Evolutionary conservation across 2,888 invertebrate genomes (phyloP).

Genomic region (Oegoconia quadripuncta): DNA sequence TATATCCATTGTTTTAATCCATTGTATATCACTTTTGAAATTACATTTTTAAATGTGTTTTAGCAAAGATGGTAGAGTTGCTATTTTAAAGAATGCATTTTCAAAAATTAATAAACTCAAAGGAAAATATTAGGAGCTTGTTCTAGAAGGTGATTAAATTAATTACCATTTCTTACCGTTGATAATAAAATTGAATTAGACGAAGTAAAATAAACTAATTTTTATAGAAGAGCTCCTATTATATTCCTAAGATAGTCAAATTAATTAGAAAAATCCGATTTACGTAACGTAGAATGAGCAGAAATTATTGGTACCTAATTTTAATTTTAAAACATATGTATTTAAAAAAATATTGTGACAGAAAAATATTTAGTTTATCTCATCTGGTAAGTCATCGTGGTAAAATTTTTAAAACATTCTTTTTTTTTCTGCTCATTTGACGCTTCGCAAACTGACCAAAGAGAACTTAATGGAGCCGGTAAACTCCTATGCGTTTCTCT

Average conservation of each 20-base stretch:
- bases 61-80: neutral
- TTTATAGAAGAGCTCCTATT: neutral
- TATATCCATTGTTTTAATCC: conserved; percentile 32
- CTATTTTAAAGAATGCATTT: conserved; percentile 12
- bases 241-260: neutral
- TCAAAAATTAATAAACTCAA: conserved; percentile 17
- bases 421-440: conserved; percentile 17
- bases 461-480: conserved; percentile 65
- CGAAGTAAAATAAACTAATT: neutral
- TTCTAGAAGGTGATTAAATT: too few relatives aligned
- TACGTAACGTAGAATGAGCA: neutral
- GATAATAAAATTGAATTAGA: neutral
- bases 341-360: neutral
- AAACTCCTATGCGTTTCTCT: conserved; percentile 87
- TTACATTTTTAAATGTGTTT: conserved; percentile 3
- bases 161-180: too few relatives aligned
- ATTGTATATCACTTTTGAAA: conserved; percentile 13
- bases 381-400: too few relatives aligned
- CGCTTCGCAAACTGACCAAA: conserved; percentile 14
- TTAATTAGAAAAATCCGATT: neutral
- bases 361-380: neutral
- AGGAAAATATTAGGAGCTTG: conserved; percentile 11
- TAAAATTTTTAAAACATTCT: neutral
- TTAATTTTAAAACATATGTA: neutral
- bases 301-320: neutral